Evolutionary conservation across 2,113 vertebrate genomes (phyloP).

Genomic region (Ellobius talpinus): DNA sequence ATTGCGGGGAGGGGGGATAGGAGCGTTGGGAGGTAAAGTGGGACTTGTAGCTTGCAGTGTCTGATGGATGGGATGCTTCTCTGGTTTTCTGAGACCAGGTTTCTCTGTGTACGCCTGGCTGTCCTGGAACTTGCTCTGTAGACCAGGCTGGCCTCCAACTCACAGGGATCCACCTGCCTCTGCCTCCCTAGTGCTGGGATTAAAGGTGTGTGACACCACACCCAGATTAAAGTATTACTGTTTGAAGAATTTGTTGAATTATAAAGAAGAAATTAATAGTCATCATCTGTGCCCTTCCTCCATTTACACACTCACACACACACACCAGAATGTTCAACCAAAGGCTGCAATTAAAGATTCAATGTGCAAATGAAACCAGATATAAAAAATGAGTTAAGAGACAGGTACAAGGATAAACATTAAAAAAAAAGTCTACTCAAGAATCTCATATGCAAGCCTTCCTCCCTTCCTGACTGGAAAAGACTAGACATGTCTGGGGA

Average conservation of each 20-base stretch:
- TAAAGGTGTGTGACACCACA: background rate
- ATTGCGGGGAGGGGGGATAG: too few relatives aligned
- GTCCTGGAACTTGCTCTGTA: background rate
- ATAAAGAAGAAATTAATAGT: constrained; percentile 44
- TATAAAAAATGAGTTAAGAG: background rate
- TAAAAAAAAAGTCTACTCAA: background rate
- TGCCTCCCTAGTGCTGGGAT: background rate
- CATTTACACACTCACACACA: background rate
- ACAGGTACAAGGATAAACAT: background rate
- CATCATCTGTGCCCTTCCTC: background rate
- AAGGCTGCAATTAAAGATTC: background rate
- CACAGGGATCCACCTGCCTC: background rate
- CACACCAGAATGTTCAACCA: background rate
- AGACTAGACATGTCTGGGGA: too few relatives aligned
- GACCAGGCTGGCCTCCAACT: background rate
- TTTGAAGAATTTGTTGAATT: background rate
- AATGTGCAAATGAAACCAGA: background rate
- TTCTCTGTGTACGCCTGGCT: background rate
- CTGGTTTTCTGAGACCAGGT: background rate
- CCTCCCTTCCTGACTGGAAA: background rate
- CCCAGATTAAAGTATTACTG: background rate
- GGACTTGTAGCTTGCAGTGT: too few relatives aligned
- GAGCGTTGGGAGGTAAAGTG: too few relatives aligned
- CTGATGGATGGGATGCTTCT: too few relatives aligned
- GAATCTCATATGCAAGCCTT: background rate